Conservation (phyloP, 2,113 vertebrate species). For the Pelodiscus sinensis region DNA sequence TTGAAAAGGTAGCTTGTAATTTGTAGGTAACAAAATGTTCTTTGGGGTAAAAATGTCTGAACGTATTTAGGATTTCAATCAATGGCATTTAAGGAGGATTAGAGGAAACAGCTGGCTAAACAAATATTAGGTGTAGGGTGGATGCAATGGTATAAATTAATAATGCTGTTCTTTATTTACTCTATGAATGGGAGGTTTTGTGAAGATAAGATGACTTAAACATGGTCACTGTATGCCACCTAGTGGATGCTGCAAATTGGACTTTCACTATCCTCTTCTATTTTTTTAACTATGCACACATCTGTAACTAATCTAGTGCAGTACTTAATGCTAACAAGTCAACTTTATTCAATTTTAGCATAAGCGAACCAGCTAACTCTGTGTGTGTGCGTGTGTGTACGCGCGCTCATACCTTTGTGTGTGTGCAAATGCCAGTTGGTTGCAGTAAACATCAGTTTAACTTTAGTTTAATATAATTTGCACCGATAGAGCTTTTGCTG, state of each 20-base stretch:
- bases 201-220: conserved; percentile 50
- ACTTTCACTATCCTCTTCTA: conserved; percentile 1
- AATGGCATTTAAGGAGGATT: conserved; percentile 79
- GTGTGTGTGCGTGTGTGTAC: neutral
- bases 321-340: neutral
- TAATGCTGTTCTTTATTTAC: conserved; percentile 86
- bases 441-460: conserved; percentile 10
- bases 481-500: neutral
- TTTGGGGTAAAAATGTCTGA: conserved; percentile 65
- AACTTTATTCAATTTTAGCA: neutral
- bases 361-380: neutral
- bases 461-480: neutral
- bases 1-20: conserved; percentile 80
- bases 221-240: conserved; percentile 75
- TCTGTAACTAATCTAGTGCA: conserved; percentile 10
- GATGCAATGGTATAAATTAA: conserved; percentile 84
- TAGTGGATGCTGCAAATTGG: conserved; percentile 65
- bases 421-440: neutral
- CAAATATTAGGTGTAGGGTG: conserved; percentile 83
- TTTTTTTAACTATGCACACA: neutral
- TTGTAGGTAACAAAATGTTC: conserved; percentile 78
- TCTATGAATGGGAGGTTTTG: conserved; percentile 80
- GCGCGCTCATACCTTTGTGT: neutral
- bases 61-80: conserved; percentile 79
- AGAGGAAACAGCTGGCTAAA: conserved; percentile 88